Percentiles rank a stretch among this genome's conserved stretches.
phyloP scores from a whole-genome alignment of 2,113 vertebrate genomes.

The Salvelinus alpinus region DNA sequence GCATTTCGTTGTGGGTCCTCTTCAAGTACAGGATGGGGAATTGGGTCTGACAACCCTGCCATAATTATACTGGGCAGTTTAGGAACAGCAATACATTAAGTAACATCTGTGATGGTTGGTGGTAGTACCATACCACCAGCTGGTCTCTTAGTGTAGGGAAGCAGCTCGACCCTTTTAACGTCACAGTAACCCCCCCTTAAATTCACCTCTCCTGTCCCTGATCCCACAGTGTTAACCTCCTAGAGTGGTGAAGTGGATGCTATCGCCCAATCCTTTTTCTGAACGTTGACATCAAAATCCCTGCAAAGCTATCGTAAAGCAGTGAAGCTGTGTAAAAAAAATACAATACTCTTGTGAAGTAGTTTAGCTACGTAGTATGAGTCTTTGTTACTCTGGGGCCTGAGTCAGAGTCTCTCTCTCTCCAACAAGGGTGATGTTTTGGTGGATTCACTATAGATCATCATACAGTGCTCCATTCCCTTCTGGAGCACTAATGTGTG shows the following conservation, averaged over 20 bases:
- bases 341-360: too few relatives aligned
- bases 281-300: not conserved
- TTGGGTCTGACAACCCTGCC: too few relatives aligned
- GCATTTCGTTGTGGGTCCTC: too few relatives aligned
- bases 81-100: too few relatives aligned
- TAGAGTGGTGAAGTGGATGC: too few relatives aligned
- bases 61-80: too few relatives aligned
- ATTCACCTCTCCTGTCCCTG: not conserved
- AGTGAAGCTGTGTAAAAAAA: too few relatives aligned
- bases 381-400: not conserved
- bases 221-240: not conserved
- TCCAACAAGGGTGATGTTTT: not conserved
- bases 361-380: not conserved
- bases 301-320: not conserved
- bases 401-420: not conserved
- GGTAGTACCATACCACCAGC: too few relatives aligned
- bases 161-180: too few relatives aligned
- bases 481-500: not conserved
- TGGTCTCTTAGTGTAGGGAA: too few relatives aligned
- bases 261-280: not conserved
- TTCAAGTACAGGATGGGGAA: too few relatives aligned
- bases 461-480: not conserved
- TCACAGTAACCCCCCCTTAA: not conserved
- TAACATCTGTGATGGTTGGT: too few relatives aligned
- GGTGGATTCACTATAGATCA: not conserved